Conservation (phyloP, 2,113 vertebrate genomes). For the Speoplatyrhinus poulsoni region DNA sequence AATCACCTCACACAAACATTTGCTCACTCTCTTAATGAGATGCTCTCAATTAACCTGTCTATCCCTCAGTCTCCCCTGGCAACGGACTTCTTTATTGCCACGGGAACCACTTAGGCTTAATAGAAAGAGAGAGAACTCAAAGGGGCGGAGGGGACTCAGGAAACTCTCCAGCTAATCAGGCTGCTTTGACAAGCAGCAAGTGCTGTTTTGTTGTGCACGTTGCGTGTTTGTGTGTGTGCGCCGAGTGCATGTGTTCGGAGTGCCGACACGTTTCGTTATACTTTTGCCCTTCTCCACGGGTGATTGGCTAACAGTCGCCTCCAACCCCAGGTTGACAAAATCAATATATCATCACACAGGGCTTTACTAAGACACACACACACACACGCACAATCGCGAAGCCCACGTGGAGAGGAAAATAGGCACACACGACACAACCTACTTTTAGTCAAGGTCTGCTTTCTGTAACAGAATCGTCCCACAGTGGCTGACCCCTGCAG, state of each 20-base stretch:
- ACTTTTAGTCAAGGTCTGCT: slow-evolving; percentile 60
- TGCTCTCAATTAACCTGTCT: slow-evolving; percentile 63
- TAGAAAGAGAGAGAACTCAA: slow-evolving; percentile 51
- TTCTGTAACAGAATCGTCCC: slow-evolving; percentile 64
- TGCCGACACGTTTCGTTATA: slow-evolving; percentile 36
- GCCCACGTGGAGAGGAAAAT: slow-evolving; percentile 51
- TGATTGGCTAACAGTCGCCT: slow-evolving; percentile 73
- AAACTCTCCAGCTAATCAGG: slow-evolving; percentile 58
- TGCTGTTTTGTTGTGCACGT: slow-evolving; percentile 41
- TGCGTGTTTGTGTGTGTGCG: slow-evolving; percentile 29
- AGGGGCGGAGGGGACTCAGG: slow-evolving; percentile 24
- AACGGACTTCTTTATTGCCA: slow-evolving; percentile 46
- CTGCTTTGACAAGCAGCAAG: slow-evolving; percentile 56
- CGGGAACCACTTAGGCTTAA: slow-evolving; percentile 46
- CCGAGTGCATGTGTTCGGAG: background rate
- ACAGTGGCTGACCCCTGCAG: slow-evolving; percentile 49
- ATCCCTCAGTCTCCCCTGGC: slow-evolving; percentile 30
- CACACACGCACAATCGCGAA: slow-evolving; percentile 24
- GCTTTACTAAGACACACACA: slow-evolving; percentile 22
- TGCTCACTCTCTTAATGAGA: slow-evolving; percentile 49
- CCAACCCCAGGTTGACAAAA: slow-evolving; percentile 73
- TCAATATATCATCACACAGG: slow-evolving; percentile 74
- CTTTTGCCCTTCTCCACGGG: slow-evolving; percentile 68
- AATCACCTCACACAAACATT: slow-evolving; percentile 56
- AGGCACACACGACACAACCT: slow-evolving; percentile 44